Percentiles rank a stretch among this genome's conserved stretches.
Evolutionary conservation across 1,140 invertebrate genomes (phyloP).

Genomic region (Asobara japonica): DNA sequence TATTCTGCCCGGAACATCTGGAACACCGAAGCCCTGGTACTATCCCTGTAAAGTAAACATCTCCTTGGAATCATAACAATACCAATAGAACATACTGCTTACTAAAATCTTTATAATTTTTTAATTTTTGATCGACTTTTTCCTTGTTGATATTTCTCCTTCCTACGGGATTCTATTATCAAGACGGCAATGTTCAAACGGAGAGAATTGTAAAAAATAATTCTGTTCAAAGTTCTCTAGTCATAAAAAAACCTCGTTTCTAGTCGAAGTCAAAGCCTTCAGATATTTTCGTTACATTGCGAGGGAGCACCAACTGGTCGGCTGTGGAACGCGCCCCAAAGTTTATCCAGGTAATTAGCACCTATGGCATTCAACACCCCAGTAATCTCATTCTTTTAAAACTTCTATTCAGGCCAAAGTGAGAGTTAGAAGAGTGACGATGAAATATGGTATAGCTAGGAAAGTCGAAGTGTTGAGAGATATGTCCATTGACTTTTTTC

Average conservation of each 20-base stretch:
- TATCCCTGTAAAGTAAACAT: conserved; percentile 40
- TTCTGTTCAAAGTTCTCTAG: not conserved
- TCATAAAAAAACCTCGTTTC: not conserved
- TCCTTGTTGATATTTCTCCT: too few species aligned
- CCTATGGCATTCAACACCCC: not conserved
- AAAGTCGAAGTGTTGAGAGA: conserved; percentile 73
- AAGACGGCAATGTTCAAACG: too few species aligned
- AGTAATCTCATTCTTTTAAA: not conserved
- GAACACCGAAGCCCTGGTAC: conserved; percentile 38
- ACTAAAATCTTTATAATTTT: too few species aligned
- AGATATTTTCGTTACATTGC: conserved; percentile 22
- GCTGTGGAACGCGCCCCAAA: conserved; percentile 38
- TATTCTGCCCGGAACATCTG: conserved; percentile 40
- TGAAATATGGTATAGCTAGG: conserved; percentile 32
- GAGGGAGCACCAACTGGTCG: conserved; percentile 44
- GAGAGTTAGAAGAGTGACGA: conserved; percentile 36
- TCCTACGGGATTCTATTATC: too few species aligned
- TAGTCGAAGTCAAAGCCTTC: not conserved
- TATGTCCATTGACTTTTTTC: conserved; percentile 76
- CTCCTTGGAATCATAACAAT: too few species aligned
- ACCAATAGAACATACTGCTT: too few species aligned
- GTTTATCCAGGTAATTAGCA: conserved; percentile 34
- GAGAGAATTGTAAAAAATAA: not conserved
- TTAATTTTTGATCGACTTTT: too few species aligned
- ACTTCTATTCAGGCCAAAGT: conserved; percentile 31